Base-by-base conservation (phyloP, 1,140 invertebrate genomes). In the Tetramorium parvispinum region DNA sequence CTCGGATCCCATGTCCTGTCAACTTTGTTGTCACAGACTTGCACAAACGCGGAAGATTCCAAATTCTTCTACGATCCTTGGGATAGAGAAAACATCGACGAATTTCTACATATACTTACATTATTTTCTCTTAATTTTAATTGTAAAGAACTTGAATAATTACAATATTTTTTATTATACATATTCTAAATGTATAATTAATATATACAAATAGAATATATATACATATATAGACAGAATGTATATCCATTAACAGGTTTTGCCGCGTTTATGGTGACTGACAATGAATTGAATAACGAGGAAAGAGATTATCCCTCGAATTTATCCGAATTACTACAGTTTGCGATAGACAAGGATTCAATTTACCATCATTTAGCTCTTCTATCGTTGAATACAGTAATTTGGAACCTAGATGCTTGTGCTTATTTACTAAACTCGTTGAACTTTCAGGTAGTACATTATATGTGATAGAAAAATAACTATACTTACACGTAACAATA, bases 371-470 rank as follows among this genome's bases (percentile, higher is more conserved):
- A 93, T 16, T 82, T 95, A 5, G 93, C 93, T 71, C 91, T 95
- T 43, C n/a, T 94, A 4, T 87, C 92, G 8, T 85, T 95, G 13
- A 93, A 94, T 83, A 79, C 87, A 2, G 85, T 93, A 3, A 92
- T 95, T 71, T 95, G 94, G 94, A 95, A 95, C 91, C 76, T 95
- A 46, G 93, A 95, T 70, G 88, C 93, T 79, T 92, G 91, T 13
- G 90, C 94, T 55, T 94, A 91, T 66, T 85, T 95, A 51, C n/a
- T 92, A 37, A 87, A 92, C 55, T 63, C 88, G n/a, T 73, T 94
- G 8, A 87, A 95, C 85, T 93, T 95, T 49, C 91, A 95, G 91
- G 95, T 95, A 93, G 82, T 49, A 40, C 4, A 57, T 61, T 32
- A 68, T 16, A 68, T 21, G 13, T 16, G 21, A 21, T 21, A 6